phyloP scores from a whole-genome alignment of 2,888 invertebrate species.

The Listrodromus nycthemerus region DNA sequence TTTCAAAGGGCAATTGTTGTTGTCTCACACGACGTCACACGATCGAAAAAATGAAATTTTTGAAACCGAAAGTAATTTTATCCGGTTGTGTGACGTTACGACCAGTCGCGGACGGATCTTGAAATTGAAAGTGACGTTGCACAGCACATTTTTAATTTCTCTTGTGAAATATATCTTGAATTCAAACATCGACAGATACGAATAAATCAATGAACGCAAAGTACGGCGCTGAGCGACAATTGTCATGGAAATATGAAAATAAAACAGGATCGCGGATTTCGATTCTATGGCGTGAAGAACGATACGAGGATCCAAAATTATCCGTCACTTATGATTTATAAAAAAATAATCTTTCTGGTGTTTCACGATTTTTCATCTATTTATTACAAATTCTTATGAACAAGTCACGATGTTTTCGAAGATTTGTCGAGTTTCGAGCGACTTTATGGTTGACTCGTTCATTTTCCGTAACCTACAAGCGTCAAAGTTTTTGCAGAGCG shows the following conservation, averaged over 20 bases:
- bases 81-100: too few relatives aligned
- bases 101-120: too few relatives aligned
- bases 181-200: not conserved
- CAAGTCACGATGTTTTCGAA: slow-evolving; percentile 33
- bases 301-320: slow-evolving; percentile 6
- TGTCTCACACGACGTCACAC: too few relatives aligned
- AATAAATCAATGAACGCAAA: not conserved
- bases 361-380: not conserved
- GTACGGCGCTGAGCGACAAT: not conserved
- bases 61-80: too few relatives aligned
- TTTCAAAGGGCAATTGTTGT: too few relatives aligned
- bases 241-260: slow-evolving; percentile 3
- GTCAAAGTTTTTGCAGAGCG: slow-evolving; percentile 47
- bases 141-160: too few relatives aligned
- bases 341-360: not conserved
- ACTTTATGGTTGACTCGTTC: not conserved
- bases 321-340: slow-evolving; percentile 22
- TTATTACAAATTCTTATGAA: not conserved
- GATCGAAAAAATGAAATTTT: too few relatives aligned
- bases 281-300: not conserved
- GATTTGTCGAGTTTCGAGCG: not conserved
- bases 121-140: too few relatives aligned
- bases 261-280: slow-evolving; percentile 33
- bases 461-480: slow-evolving; percentile 64
- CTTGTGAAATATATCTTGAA: too few relatives aligned